A percentile compares a stretch with the other conserved stretches of the same genome.
phyloP scores from a whole-genome alignment of 2,797 vertebrate species.

The Hephaestus fuliginosus region DNA sequence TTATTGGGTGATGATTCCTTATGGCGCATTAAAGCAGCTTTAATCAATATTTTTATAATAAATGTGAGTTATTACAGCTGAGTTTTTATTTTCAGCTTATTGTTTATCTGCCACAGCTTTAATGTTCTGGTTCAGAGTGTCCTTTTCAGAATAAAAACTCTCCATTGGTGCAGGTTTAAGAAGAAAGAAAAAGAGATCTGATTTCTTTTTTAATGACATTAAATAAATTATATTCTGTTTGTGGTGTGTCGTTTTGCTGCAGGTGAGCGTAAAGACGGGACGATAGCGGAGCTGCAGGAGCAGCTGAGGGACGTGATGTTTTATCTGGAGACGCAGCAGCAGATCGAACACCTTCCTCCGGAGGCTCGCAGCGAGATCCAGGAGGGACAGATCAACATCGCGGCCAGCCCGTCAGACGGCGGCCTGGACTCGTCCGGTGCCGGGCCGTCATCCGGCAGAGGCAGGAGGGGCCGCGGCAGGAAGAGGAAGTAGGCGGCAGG shows the following conservation, averaged over 20 bases:
- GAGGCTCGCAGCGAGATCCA: conserved; percentile 95
- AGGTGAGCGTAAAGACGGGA: conserved; percentile 89
- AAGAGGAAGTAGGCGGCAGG: conserved; percentile 89
- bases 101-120: no score
- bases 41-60: neutral
- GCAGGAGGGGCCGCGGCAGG: conserved; percentile 91
- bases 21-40: neutral
- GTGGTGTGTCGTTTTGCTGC: neutral
- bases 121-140: no score
- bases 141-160: no score
- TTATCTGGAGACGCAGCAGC: conserved; percentile 95
- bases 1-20: neutral
- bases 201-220: neutral
- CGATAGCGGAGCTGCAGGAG: conserved; percentile 93
- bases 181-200: neutral
- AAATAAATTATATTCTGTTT: neutral
- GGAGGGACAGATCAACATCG: conserved; percentile 97
- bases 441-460: conserved; percentile 75
- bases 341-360: conserved; percentile 92
- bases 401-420: conserved; percentile 74
- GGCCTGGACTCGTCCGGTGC: conserved; percentile 49
- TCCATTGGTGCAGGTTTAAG: no score
- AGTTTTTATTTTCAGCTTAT: no score
- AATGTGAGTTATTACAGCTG: no score
- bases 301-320: conserved; percentile 98